Evolutionary conservation across 2,888 invertebrate genomes (phyloP).

Genomic region (Choreutis nemorana): DNA sequence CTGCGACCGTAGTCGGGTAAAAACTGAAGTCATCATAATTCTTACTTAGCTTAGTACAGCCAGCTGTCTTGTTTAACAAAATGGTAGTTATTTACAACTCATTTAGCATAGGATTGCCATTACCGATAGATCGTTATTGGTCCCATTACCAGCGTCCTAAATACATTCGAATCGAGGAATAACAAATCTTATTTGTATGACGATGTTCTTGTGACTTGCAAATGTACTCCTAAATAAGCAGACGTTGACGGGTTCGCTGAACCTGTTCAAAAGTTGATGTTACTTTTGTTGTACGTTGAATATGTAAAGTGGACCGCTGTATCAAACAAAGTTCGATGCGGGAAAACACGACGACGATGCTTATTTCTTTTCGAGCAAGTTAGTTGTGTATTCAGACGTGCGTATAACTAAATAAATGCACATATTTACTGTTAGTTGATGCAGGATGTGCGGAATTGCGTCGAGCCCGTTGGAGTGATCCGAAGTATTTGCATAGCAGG

Average conservation of each 20-base stretch:
- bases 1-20: no score
- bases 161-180: constrained; percentile 17
- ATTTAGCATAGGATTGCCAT: no score
- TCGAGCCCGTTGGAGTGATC: constrained; percentile 26
- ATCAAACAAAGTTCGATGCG: constrained; percentile 19
- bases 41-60: no score
- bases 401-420: constrained; percentile 50
- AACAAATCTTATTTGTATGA: constrained; percentile 15
- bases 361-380: constrained; percentile 22
- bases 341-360: constrained; percentile 11
- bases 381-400: constrained; percentile 23
- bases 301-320: constrained; percentile 29
- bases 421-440: constrained; percentile 53
- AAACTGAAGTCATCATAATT: no score
- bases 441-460: constrained; percentile 24
- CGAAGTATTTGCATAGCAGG: constrained; percentile 44
- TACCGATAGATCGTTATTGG: no score
- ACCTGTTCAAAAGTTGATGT: constrained; percentile 22
- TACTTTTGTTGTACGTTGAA: constrained; percentile 25
- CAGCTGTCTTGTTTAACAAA: no score
- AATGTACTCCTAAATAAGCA: constrained; percentile 43
- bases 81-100: no score
- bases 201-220: constrained; percentile 33
- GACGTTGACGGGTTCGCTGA: constrained; percentile 43
- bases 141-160: constrained; percentile 15